phyloP scores from a whole-genome alignment of 2,888 invertebrate genomes.

The Polymixis flavicincta region DNA sequence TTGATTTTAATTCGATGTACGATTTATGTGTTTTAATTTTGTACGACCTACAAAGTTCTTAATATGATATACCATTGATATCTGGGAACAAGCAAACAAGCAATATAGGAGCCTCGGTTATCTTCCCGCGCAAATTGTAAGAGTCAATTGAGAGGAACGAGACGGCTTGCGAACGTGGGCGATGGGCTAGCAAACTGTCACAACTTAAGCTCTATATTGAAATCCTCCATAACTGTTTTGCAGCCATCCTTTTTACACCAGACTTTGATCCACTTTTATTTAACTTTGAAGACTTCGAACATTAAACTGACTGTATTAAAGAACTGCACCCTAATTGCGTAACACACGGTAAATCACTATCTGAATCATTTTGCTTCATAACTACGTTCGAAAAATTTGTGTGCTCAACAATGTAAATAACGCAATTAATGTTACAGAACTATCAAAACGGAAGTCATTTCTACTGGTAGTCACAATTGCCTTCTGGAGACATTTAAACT shows the following conservation, averaged over 20 bases:
- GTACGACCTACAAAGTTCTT: not conserved
- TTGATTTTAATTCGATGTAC: conserved; percentile 15
- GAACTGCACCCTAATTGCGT: not conserved
- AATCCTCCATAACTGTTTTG: conserved; percentile 15
- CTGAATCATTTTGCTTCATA: too few species aligned
- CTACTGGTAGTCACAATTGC: too few species aligned
- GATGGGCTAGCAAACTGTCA: conserved; percentile 48
- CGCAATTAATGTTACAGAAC: too few species aligned
- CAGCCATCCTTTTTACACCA: not conserved
- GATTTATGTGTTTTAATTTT: not conserved
- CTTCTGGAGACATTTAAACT: not conserved
- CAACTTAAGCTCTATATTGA: conserved; percentile 38
- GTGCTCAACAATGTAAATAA: too few species aligned
- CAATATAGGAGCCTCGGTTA: conserved; percentile 2
- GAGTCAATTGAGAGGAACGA: conserved; percentile 54
- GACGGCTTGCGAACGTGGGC: conserved; percentile 45
- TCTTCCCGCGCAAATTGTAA: conserved; percentile 51
- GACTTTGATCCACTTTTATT: not conserved
- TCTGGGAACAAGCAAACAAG: conserved; percentile 6
- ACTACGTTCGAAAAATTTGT: too few species aligned
- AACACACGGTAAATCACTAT: too few species aligned
- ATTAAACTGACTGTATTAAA: not conserved
- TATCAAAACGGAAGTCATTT: too few species aligned
- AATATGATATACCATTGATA: not conserved
- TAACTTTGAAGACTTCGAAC: not conserved